Evolutionary conservation across 30 jellyfish, hydroid and myxozoan genomes (phyloP).

Genomic region (Sanderia malayensis): DNA sequence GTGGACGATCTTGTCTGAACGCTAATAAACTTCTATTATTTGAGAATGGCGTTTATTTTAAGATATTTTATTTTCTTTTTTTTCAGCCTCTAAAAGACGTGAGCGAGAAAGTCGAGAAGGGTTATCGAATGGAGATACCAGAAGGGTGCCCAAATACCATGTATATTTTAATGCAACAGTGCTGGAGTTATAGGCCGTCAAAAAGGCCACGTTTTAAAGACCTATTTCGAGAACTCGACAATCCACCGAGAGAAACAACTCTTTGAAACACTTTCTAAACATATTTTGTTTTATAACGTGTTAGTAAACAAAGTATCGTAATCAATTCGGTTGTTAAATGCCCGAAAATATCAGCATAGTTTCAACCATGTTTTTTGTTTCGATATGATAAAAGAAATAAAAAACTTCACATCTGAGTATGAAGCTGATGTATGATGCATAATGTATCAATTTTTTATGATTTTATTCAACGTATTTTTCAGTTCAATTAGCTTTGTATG

Average conservation of each 20-base stretch:
- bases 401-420: no score
- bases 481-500: neutral
- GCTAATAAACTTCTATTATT: no score
- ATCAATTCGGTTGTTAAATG: no score
- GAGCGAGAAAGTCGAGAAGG: conserved; percentile 73
- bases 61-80: neutral
- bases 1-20: no score
- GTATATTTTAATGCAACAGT: conserved; percentile 69
- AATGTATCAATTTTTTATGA: neutral
- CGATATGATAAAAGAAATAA: no score
- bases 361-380: no score
- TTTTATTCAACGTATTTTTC: neutral
- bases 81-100: conserved; percentile 88
- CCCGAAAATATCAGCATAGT: no score
- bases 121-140: conserved; percentile 96
- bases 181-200: conserved; percentile 86
- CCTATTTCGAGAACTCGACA: conserved; percentile 29
- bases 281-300: no score
- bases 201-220: conserved; percentile 68
- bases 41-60: neutral
- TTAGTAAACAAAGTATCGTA: no score
- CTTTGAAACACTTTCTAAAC: no score
- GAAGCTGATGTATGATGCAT: no score
- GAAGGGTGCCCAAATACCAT: conserved; percentile 89
- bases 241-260: conserved; percentile 58